Evolutionary conservation across 2,113 vertebrate species (phyloP), one percentile per base, ranked within the genome.

Genomic region (Sialia sialis): DNA sequence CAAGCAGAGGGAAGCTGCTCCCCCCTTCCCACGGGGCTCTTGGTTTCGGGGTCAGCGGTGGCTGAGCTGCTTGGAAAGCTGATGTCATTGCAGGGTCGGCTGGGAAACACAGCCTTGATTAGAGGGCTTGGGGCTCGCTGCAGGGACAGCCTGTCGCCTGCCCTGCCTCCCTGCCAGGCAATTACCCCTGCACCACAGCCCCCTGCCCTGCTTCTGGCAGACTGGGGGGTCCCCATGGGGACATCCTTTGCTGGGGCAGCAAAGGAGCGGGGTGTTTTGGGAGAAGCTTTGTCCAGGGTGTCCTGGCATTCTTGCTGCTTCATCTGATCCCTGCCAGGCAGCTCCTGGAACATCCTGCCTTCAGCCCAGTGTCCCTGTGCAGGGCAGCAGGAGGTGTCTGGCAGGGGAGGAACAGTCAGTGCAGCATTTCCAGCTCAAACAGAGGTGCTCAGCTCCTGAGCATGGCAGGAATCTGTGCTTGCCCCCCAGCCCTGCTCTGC

Each of bases 21-120:
- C 94, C 81, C 77, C 38, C 73, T 81, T 89, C 77, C 78, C 34
- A 4, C 3, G 10, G 59, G 6, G 73, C 29, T 30, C 25, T 55
- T 67, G 78, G 85, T 49, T 90, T 89, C 7, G 59, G 82, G 32
- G 51, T 84, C 62, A 70, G 91, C 15, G 9, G 89, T 30, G 9
- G 46, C 70, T 26, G 38, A 32, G 78, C 36, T 41, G 90, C 91
- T 92, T 7, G 80, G 85, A 85, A 88, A 87, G 84, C 60, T 90
- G 90, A 95, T 89, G 89, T 90, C 90, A 91, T 94, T 85, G 93
- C 10, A 55, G 25, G 94, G 94, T 83, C 21, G 16, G 83, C 86
- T 74, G 91, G 75, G 88, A 88, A 77, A 90, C 16, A 46, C 51
- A 87, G 91, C 73, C 84, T 75, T 89, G 73, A 94, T 87, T 89